Conservation (phyloP, 2,888 invertebrate genomes). For the Sphaerophoria rueppellii region DNA sequence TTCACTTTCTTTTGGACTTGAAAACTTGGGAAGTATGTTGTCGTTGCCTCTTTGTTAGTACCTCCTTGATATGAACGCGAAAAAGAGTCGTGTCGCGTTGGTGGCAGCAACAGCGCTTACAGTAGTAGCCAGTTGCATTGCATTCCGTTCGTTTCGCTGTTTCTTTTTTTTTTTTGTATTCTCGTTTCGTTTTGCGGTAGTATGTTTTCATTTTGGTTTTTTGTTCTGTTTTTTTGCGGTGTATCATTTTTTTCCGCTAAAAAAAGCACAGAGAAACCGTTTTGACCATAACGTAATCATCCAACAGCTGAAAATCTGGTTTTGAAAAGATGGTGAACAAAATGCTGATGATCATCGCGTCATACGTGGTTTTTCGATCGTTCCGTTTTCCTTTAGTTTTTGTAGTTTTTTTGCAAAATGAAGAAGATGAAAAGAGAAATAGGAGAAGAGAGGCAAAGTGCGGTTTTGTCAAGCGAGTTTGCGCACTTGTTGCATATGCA, state of each 20-base stretch:
- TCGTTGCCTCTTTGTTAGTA: not conserved
- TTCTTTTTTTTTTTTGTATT: slow-evolving; percentile 24
- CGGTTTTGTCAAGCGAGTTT: slow-evolving; percentile 29
- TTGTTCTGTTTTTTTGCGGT: slow-evolving; percentile 12
- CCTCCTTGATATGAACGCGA: not conserved
- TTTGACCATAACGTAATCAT: slow-evolving; percentile 64
- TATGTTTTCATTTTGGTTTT: slow-evolving; percentile 24
- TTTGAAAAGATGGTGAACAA: slow-evolving; percentile 23
- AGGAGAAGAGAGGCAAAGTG: slow-evolving; percentile 16
- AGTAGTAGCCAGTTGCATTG: slow-evolving; percentile 22
- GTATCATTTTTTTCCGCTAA: slow-evolving; percentile 48
- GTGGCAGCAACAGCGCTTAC: slow-evolving; percentile 30
- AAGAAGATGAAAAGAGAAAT: not conserved
- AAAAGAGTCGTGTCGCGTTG: slow-evolving; percentile 21
- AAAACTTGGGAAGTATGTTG: slow-evolving; percentile 53
- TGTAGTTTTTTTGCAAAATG: slow-evolving; percentile 3
- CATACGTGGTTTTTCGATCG: slow-evolving; percentile 10
- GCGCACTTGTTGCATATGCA: slow-evolving; percentile 41
- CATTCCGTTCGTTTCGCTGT: slow-evolving; percentile 53
- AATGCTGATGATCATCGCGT: slow-evolving; percentile 22
- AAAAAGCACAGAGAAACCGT: slow-evolving; percentile 53
- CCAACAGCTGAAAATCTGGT: slow-evolving; percentile 50
- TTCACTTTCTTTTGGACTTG: slow-evolving; percentile 72
- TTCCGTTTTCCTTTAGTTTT: slow-evolving; percentile 8
- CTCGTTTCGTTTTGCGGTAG: slow-evolving; percentile 47